Base-by-base conservation (phyloP, 2,888 invertebrate genomes). In the Ormyrus pomaceus region DNA sequence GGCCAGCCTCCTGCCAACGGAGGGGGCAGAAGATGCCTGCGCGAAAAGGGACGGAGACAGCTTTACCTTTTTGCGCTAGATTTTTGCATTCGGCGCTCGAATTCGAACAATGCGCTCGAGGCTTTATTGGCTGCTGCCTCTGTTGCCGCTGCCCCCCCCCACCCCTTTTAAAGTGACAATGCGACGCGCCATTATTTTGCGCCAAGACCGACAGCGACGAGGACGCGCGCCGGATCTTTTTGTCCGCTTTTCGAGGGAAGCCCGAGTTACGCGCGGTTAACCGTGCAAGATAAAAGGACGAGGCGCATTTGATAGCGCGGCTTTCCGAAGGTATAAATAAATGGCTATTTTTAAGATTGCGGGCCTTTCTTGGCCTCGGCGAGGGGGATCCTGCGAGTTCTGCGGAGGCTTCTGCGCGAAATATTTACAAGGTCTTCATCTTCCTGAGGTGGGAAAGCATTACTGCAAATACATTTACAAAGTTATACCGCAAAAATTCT, bases 151-250 rank as follows among this genome's bases (percentile, higher is more conserved):
- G 19, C 65, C 48, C 19, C 64, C 51, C 19, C 2, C 19, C 61
- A 68, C 55, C 74, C 77, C 79, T 56, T 77, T 79, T 70, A 66
- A 79, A 78, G 81, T 73, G 79, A 76, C 75, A 75, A 76, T 72
- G 68, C 75, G 75, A 75, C 77, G 78, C 65, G 66, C 77, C 82
- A 79, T 82, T 82, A 79, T 82, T 82, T 81, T 71, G 75, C 78
- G 68, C 59, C 62, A 62, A 62, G 68, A 45, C 55, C 56, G 13
- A 59, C 53, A 19, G n/a, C 19, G 56, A 56, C 34, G 51, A 45
- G 19, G 71, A 71, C n/a, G 51, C 8, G 46, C 58, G 9, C 48
- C 59, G 50, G 56, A 66, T 11, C 34, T 59, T 51, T 70, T 10
- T 11, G 7, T 34, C 7, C 11, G n/a, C 11, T 74, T 56, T 77